Evolutionary conservation across 2,888 invertebrate species (phyloP).

Genomic region (Nomada fucata): DNA sequence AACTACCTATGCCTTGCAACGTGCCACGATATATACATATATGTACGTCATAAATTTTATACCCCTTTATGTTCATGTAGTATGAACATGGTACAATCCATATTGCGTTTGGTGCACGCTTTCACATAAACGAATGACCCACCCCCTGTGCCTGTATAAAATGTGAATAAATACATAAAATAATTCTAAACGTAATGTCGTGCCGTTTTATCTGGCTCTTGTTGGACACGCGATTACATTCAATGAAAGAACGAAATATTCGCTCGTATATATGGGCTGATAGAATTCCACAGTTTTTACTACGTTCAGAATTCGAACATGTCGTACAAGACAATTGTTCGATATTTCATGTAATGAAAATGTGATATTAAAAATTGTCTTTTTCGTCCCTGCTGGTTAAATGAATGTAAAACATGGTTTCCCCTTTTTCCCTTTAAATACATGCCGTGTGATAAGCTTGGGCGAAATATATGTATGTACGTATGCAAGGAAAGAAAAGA

Average conservation of each 20-base stretch:
- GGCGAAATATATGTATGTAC: neutral
- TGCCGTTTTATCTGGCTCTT: neutral
- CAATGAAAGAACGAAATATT: neutral
- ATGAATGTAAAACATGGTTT: neutral
- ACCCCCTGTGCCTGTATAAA: neutral
- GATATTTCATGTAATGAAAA: neutral
- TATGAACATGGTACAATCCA: slow-evolving; percentile 10
- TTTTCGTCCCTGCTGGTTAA: neutral
- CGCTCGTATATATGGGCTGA: neutral
- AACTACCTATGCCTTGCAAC: slow-evolving; percentile 8
- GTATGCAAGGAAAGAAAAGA: neutral
- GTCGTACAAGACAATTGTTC: neutral
- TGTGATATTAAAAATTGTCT: neutral
- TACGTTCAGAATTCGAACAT: neutral
- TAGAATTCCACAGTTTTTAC: neutral
- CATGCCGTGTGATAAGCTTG: neutral
- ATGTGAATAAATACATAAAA: slow-evolving; percentile 28
- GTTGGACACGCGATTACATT: slow-evolving; percentile 4
- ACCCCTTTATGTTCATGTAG: neutral
- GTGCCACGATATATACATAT: slow-evolving; percentile 7
- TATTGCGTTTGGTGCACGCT: slow-evolving; percentile 11
- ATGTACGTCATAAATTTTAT: slow-evolving; percentile 37
- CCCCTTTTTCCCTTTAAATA: neutral
- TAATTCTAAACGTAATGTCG: slow-evolving; percentile 26
- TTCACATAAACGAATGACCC: slow-evolving; percentile 20